Evolutionary conservation across 2,797 vertebrate species (phyloP).

Genomic region (Limnodromus scolopaceus): DNA sequence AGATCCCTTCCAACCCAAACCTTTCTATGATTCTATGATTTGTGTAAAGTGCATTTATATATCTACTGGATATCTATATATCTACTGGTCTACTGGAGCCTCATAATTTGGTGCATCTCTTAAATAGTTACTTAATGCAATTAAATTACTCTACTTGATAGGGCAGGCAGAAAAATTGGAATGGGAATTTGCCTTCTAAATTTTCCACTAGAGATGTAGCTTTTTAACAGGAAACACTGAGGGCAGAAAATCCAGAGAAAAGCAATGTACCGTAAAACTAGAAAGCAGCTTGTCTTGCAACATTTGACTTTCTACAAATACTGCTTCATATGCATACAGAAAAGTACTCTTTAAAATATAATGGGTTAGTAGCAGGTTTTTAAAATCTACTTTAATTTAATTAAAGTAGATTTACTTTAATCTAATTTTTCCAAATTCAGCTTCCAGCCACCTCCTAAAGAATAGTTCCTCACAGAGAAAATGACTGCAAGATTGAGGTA

Average conservation of each 20-base stretch:
- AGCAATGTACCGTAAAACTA: neutral
- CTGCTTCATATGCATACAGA: neutral
- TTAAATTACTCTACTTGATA: conserved; percentile 9
- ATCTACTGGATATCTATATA: too few species aligned
- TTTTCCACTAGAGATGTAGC: neutral
- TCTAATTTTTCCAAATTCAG: neutral
- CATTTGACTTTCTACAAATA: neutral
- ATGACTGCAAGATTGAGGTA: neutral
- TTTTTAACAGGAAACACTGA: neutral
- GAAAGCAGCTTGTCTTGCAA: neutral
- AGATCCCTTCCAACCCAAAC: too few species aligned
- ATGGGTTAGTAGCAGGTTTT: neutral
- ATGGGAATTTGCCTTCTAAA: neutral
- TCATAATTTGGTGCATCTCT: neutral
- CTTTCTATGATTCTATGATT: too few species aligned
- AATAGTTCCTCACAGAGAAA: neutral
- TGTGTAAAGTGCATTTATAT: neutral
- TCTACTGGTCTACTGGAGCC: neutral
- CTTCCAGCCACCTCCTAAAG: neutral
- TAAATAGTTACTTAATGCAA: neutral
- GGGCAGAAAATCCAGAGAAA: neutral
- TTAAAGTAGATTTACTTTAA: too few species aligned
- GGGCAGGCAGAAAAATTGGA: neutral
- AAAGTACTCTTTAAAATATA: neutral
- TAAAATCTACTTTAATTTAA: neutral